Conservation (phyloP, 2,113 vertebrate genomes). For the Apus apus region DNA sequence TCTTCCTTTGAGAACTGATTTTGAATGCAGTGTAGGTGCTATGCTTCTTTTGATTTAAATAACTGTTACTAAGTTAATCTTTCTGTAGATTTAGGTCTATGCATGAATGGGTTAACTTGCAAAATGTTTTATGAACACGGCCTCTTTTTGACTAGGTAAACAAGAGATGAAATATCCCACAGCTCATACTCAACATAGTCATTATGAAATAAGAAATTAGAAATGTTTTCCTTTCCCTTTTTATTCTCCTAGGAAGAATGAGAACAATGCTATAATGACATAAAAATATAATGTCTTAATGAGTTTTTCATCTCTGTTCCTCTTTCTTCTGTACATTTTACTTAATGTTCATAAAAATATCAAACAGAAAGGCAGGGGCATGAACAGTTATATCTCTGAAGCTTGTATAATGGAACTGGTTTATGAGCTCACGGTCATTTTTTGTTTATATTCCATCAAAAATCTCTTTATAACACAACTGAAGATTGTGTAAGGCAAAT, state of each 20-base stretch:
- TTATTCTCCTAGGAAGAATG: not conserved
- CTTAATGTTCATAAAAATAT: not conserved
- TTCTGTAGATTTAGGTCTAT: not conserved
- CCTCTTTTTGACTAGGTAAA: not conserved
- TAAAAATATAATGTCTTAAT: not conserved
- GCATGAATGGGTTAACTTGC: not conserved
- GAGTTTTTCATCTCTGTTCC: constrained; percentile 4
- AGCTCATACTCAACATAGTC: not conserved
- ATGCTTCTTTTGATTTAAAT: not conserved
- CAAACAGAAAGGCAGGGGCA: not conserved
- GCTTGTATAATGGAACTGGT: not conserved
- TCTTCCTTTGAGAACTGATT: not conserved
- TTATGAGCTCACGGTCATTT: not conserved
- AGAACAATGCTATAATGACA: not conserved
- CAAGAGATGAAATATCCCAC: not conserved
- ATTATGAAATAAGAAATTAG: not conserved
- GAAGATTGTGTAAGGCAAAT: not conserved
- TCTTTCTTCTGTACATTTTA: not conserved
- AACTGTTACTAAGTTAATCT: not conserved
- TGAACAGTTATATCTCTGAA: not conserved
- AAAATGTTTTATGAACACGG: not conserved
- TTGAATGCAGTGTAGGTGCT: not conserved
- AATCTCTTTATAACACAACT: not conserved
- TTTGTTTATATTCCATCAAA: constrained; percentile 18
- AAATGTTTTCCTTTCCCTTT: not conserved